Evolutionary conservation across 1,140 invertebrate genomes (phyloP).

Genomic region (Anoplolepis gracilipes): DNA sequence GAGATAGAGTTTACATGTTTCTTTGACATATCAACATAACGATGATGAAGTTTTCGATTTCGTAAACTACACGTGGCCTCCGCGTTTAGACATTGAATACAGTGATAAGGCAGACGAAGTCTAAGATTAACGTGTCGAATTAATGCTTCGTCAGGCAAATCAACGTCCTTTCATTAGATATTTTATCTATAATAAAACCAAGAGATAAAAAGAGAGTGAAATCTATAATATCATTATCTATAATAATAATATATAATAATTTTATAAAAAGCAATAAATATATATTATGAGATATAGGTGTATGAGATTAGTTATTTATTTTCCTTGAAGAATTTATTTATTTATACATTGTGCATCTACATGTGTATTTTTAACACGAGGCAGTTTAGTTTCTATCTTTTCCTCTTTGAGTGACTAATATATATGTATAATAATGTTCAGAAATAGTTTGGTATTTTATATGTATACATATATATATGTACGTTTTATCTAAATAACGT

Average conservation of each 20-base stretch:
- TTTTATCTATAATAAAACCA: not conserved
- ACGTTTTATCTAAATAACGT: not conserved
- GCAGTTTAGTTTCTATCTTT: not conserved
- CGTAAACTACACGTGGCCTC: not conserved
- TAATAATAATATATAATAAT: not conserved
- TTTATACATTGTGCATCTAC: conserved; percentile 4
- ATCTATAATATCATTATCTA: not conserved
- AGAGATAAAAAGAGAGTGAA: not conserved
- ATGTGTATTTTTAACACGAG: not conserved
- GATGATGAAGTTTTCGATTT: not conserved
- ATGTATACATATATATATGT: not conserved
- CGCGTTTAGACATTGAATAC: not conserved
- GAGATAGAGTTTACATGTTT: conserved; percentile 38
- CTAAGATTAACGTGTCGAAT: not conserved
- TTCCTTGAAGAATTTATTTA: not conserved
- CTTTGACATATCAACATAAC: conserved; percentile 32
- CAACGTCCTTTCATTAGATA: not conserved
- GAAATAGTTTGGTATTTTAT: not conserved
- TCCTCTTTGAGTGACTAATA: not conserved
- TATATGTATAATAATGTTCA: conserved; percentile 4
- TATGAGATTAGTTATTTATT: not conserved
- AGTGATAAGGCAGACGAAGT: too few species aligned
- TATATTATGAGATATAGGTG: not conserved
- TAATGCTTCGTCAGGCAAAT: not conserved
- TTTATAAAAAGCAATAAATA: not conserved